These are phyloP conservation scores for Cheilosia variabilis DNA, from an alignment of 2,888 invertebrate genomes.

Conservation along the genomic window DNA sequence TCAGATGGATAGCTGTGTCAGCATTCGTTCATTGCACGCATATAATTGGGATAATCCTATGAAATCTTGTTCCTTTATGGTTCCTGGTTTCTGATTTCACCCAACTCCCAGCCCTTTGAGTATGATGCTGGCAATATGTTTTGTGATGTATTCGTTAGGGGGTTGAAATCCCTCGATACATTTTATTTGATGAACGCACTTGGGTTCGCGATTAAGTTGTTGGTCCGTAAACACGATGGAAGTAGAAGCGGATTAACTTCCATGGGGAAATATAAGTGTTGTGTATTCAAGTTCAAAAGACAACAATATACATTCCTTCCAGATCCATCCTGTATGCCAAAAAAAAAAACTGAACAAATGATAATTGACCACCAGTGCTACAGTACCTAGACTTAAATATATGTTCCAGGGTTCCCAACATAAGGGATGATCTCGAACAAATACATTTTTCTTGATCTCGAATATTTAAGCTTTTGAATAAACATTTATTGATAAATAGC, in stretches of 20 bases:
- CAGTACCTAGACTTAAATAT: constrained; percentile 13
- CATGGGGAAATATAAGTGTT: constrained; percentile 75
- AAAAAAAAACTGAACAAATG: constrained; percentile 31
- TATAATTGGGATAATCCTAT: constrained; percentile 75
- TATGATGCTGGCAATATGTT: constrained; percentile 66
- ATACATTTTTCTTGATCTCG: neutral
- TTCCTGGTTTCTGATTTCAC: constrained; percentile 76
- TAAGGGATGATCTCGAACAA: neutral
- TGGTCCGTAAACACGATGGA: constrained; percentile 72
- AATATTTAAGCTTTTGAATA: constrained; percentile 1
- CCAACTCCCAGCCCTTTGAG: constrained; percentile 54
- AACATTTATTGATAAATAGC: constrained; percentile 12
- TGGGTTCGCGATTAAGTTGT: constrained; percentile 73
- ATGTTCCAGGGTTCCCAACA: neutral
- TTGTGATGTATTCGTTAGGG: constrained; percentile 35
- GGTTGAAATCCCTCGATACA: constrained; percentile 63
- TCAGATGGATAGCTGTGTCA: constrained; percentile 56
- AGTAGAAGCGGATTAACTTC: constrained; percentile 74
- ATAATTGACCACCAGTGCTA: constrained; percentile 58
- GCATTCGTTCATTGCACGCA: constrained; percentile 73
- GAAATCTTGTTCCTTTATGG: constrained; percentile 75
- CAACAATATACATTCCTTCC: constrained; percentile 33
- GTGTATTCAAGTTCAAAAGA: constrained; percentile 68
- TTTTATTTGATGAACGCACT: constrained; percentile 70
- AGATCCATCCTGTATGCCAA: neutral